Percentiles rank a stretch among this genome's conserved stretches.
Conservation (phyloP, 1,140 invertebrate species). For the Brachionus paranguensis region DNA sequence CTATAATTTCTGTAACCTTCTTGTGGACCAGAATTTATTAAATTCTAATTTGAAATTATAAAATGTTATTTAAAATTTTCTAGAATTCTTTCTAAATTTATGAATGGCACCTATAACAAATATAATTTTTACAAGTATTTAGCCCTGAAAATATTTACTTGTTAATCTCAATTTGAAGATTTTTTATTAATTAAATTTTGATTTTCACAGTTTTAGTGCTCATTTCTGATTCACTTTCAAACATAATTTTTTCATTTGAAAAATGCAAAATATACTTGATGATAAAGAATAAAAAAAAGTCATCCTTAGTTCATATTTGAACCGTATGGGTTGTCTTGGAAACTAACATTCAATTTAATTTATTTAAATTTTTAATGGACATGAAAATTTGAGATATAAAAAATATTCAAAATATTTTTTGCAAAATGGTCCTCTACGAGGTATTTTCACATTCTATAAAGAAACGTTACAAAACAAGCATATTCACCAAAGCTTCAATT, state of each 20-base stretch:
- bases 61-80: not conserved
- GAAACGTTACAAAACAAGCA: slow-evolving; percentile 49
- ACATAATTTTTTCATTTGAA: not conserved
- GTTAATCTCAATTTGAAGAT: not conserved
- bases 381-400: not conserved
- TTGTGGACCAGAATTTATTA: not conserved
- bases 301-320: not conserved
- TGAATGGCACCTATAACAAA: not conserved
- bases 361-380: not conserved
- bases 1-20: not conserved
- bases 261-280: not conserved
- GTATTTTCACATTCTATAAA: slow-evolving; percentile 52
- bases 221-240: not conserved
- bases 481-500: slow-evolving; percentile 52
- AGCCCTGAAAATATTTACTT: not conserved
- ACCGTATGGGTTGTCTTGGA: not conserved
- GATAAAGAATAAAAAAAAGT: not conserved
- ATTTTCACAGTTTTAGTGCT: not conserved
- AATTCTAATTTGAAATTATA: too few species aligned
- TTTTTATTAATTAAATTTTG: not conserved
- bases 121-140: not conserved
- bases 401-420: not conserved
- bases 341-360: slow-evolving; percentile 11
- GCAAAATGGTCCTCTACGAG: slow-evolving; percentile 53
- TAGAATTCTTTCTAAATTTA: not conserved